Conservation (phyloP, 2,797 vertebrate species). For the Pangasius mekongensis region DNA sequence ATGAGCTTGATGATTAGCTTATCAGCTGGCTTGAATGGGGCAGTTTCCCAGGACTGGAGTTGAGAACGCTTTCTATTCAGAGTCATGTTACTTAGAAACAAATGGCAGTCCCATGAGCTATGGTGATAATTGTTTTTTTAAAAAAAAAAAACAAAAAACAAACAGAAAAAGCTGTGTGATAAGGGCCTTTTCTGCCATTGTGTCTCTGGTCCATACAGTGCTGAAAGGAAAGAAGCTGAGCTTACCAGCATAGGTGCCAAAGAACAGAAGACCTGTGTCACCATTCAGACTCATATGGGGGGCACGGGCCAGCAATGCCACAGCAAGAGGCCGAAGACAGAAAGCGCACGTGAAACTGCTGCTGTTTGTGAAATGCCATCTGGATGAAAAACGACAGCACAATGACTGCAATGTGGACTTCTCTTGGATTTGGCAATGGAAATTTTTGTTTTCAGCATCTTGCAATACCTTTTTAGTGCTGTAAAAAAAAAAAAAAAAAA, state of each 20-base stretch:
- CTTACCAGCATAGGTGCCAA: constrained; percentile 92
- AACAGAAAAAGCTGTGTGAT: not conserved
- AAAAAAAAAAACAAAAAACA: not conserved
- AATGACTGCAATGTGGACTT: constrained; percentile 81
- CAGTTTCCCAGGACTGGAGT: constrained; percentile 8
- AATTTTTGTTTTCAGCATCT: constrained; percentile 93
- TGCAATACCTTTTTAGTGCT: constrained; percentile 93
- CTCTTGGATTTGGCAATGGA: constrained; percentile 69
- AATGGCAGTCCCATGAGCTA: not conserved
- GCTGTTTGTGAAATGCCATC: constrained; percentile 74
- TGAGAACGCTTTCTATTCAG: not conserved
- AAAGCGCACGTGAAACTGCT: constrained; percentile 75
- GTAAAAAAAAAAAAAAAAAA: constrained; percentile 86
- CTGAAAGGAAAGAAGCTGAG: constrained; percentile 99
- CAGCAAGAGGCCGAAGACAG: constrained; percentile 85
- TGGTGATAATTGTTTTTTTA: not conserved
- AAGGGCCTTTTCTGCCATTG: not conserved
- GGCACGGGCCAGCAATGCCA: constrained; percentile 80
- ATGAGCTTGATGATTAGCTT: not conserved
- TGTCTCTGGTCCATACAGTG: constrained; percentile 72
- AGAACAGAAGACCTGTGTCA: constrained; percentile 72
- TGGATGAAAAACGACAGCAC: constrained; percentile 72
- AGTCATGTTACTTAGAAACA: not conserved
- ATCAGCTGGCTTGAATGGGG: not conserved
- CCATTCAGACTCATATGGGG: constrained; percentile 81